Percentiles rank a stretch among this genome's conserved stretches.
Conservation (phyloP, 1,140 invertebrate genomes). For the Zaprionus lachaisei region DNA sequence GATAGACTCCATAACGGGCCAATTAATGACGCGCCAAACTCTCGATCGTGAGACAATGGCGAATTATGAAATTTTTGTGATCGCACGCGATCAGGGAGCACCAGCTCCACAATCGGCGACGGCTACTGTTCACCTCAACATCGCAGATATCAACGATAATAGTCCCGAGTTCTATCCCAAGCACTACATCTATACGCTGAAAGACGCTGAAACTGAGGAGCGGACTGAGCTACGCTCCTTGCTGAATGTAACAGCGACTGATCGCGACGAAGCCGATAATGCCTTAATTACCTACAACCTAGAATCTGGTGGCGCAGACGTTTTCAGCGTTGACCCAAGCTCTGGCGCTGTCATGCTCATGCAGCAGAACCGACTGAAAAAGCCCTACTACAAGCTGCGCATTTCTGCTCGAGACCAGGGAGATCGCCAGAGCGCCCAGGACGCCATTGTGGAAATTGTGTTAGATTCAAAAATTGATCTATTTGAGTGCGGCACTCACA, state of each 20-base stretch:
- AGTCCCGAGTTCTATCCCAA: conserved; percentile 94
- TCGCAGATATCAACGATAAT: conserved; percentile 97
- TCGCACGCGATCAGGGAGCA: conserved; percentile 96
- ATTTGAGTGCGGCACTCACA: conserved; percentile 90
- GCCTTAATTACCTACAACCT: conserved; percentile 91
- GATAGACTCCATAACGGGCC: conserved; percentile 93
- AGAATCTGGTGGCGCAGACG: conserved; percentile 90
- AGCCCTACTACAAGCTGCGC: conserved; percentile 89
- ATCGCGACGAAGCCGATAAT: conserved; percentile 93
- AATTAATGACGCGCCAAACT: conserved; percentile 90
- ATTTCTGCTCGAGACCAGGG: conserved; percentile 92
- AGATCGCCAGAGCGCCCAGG: conserved; percentile 88
- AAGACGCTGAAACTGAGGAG: conserved; percentile 87
- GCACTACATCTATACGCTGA: conserved; percentile 90
- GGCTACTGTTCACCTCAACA: conserved; percentile 91
- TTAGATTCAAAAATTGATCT: conserved; percentile 89
- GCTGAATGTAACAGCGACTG: conserved; percentile 90
- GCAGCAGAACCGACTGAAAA: conserved; percentile 85
- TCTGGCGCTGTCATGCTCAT: conserved; percentile 89
- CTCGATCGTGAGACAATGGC: conserved; percentile 93
- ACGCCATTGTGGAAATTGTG: conserved; percentile 93
- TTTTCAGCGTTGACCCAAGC: conserved; percentile 91
- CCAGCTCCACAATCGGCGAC: conserved; percentile 92
- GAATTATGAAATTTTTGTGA: conserved; percentile 92
- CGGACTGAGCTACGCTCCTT: conserved; percentile 84